phyloP scores from a whole-genome alignment of 1,140 invertebrate species.

The Semibalanus balanoides region DNA sequence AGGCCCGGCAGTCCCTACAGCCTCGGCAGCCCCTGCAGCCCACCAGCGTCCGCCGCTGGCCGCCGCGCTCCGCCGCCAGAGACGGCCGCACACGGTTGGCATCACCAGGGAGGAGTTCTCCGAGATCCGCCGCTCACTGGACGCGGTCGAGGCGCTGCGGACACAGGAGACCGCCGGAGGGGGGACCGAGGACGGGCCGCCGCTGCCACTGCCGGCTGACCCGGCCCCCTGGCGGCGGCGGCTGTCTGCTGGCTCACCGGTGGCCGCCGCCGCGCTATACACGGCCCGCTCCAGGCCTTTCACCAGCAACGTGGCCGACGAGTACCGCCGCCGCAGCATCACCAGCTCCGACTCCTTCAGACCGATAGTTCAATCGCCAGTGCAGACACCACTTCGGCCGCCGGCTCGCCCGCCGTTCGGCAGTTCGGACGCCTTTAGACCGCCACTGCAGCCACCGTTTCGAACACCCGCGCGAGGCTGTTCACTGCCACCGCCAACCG shows the following conservation, averaged over 20 bases:
- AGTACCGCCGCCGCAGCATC: not conserved
- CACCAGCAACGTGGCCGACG: not conserved
- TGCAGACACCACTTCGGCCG: too few species aligned
- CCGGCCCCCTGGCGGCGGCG: not conserved
- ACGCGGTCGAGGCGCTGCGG: slow-evolving; percentile 25
- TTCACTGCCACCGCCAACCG: too few species aligned
- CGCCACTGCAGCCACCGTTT: too few species aligned
- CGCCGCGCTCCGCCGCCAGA: slow-evolving; percentile 25
- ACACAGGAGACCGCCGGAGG: not conserved
- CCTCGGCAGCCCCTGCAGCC: not conserved
- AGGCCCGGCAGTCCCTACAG: too few species aligned
- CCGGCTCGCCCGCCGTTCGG: too few species aligned
- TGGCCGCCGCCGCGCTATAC: not conserved
- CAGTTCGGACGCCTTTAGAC: too few species aligned
- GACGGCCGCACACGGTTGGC: slow-evolving; percentile 58
- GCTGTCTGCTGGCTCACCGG: not conserved
- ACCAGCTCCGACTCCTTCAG: not conserved
- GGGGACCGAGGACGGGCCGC: not conserved
- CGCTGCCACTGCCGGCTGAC: not conserved
- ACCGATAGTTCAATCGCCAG: not conserved
- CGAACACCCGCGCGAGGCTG: too few species aligned
- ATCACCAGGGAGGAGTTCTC: slow-evolving; percentile 62
- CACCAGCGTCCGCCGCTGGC: not conserved
- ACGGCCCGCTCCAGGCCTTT: not conserved
- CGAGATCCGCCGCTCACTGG: slow-evolving; percentile 52